Base-by-base conservation (phyloP, 1,140 invertebrate species). In the Prorops nasuta region DNA sequence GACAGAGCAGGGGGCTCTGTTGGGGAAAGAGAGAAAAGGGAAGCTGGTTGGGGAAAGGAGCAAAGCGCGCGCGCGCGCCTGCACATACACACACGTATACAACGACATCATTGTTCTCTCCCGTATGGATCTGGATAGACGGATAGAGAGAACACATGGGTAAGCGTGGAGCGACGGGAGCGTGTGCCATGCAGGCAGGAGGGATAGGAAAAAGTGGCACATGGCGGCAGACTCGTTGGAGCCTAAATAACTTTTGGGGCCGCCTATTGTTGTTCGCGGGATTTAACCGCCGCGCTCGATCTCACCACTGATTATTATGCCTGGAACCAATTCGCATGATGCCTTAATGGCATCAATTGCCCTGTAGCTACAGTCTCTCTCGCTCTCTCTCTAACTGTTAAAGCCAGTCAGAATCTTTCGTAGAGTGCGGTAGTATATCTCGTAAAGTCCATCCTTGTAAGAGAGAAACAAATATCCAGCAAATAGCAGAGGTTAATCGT, bases 161-260 rank as follows among this genome's bases (percentile, higher is more conserved):
- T 28, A 10, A 28, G 24, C 24, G 8, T 14, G 35, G 12, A 21
- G 19, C 12, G 3, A 20, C 12, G n/a, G 1, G n/a, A 24, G 44
- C 16, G 43, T 8, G 22, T 17, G 31, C 46, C 24, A n/a, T n/a
- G 24, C 4, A 28, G 24, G 21, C 36, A 52, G 28, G 32, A 41
- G 16, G 17, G 44, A 19, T 28, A 41, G 24, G 22, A 54, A 65
- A 63, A 72, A 66, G 66, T 68, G 67, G 64, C 66, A 68, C 67
- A 69, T 67, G 65, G 60, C 63, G 49, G n/a, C n/a, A n/a, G 46
- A 56, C 51, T 57, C 58, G 51, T n/a, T 49, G 49, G 51, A 59
- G 60, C 50, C 61, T 54, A 57, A 52, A 53, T 67, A 63, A 68
- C 66, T 66, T 70, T 70, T 66, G 59, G 60, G 61, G 51, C 47